phyloP scores from a whole-genome alignment of 2,797 vertebrate genomes.

The Poeciliopsis turneri region DNA sequence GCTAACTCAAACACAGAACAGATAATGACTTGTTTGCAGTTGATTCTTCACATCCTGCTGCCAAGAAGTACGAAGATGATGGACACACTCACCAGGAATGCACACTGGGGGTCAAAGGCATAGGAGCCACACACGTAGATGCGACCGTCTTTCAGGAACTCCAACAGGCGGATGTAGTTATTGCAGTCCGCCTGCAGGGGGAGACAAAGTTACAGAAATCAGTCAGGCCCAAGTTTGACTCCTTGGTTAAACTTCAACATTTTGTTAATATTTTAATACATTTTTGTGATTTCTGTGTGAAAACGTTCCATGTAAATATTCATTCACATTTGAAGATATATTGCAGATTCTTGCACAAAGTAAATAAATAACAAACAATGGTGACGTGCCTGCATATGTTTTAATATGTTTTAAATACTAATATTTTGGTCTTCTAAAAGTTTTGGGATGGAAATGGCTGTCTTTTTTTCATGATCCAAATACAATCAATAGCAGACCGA shows the following conservation, averaged over 20 bases:
- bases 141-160: slow-evolving; percentile 81
- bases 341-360: neutral
- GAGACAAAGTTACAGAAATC: slow-evolving; percentile 62
- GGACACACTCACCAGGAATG: slow-evolving; percentile 81
- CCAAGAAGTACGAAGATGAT: neutral
- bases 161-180: slow-evolving; percentile 89
- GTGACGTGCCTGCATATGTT: neutral
- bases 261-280: neutral
- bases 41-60: neutral
- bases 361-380: neutral
- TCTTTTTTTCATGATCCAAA: neutral
- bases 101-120: slow-evolving; percentile 90
- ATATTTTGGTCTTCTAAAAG: neutral
- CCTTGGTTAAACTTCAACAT: neutral
- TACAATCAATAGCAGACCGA: neutral
- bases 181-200: slow-evolving; percentile 85
- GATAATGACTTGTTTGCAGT: neutral
- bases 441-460: neutral
- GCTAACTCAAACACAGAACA: neutral
- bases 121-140: slow-evolving; percentile 90
- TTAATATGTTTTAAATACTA: neutral
- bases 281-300: neutral
- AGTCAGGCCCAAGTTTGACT: accelerated
- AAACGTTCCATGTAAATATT: neutral
- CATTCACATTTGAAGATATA: neutral